Base-by-base conservation (phyloP, 2,797 vertebrate species). In the Odontamblyopus rebecca region DNA sequence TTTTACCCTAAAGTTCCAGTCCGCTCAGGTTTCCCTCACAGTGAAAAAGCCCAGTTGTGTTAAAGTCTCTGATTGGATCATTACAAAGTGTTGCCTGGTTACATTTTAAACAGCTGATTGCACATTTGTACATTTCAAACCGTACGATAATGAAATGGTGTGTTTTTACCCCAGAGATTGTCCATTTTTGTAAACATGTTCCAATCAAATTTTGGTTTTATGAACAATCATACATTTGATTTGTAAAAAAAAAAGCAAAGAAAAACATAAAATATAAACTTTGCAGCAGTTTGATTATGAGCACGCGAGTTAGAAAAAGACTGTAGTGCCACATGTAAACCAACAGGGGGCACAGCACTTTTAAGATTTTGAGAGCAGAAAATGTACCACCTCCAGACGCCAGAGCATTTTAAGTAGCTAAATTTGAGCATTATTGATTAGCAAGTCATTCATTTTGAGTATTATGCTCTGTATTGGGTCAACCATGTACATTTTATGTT, bases 1-100 rank as follows among this genome's bases (percentile, higher is more conserved):
- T 48, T 48, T 13, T 48, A 48, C 6, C 13, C 12, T 16, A 15
- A 19, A 9, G 16, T 44, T 63, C 4, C 35, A 26, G 35, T n/a
- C n/a, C 7, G 0, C 11, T 44, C 62, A 27, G 62, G 38, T 44
- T 64, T 16, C 32, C 23, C 62, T n/a, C 35, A 61, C 11, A 44
- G 19, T 15, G 62, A 13, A 23, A 26, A 44, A 64, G 35, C 62
- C 62, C 41, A 48, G 62, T 44, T 64, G 62, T 62, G 29, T 57
- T 57, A 56, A 19, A 8, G 12, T 54, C 50, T 53, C 18, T 7
- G 19, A n/a, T 23, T 26, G n/a, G 19, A 23, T 53, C 18, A 53
- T n/a, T 23, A 48, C 44, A 48, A 16, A 13, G 51, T 54, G 18
- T n/a, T n/a, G 19, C 6, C 18, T 8, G 19, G 19, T 59, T 59